Base-by-base conservation (phyloP, 2,797 vertebrate species). In the Sebastes baramenuke region DNA sequence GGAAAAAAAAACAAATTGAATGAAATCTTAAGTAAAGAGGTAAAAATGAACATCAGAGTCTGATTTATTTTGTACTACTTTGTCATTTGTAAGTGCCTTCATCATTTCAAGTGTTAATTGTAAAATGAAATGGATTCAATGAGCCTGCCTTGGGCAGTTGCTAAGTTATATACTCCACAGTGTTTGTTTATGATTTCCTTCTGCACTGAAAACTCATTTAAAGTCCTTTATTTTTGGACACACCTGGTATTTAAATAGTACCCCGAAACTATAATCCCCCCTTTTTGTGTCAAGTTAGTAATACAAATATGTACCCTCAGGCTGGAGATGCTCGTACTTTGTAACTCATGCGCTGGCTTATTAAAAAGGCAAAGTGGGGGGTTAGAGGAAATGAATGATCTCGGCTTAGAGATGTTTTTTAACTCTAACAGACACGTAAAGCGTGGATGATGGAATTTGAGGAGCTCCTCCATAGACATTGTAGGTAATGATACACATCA, bases 401-500 rank as follows among this genome's bases (percentile, higher is more conserved):
- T 67, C 27, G 62, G 62, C 79, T 75, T 22, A 25, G 69, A 84
- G 82, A 89, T 86, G 46, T 67, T 75, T 88, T 89, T 75, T 82
- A 75, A 78, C 55, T 87, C 66, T 77, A 89, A 76, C 75, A 84
- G 87, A 92, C 61, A 79, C 34, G 42, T 70, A 83, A 82, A 84
- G 84, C 14, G 7, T 69, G 75, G 81, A 85, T 91, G 87, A 89
- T 81, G 79, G 80, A 85, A 83, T 84, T 82, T 83, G 70, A 34
- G 70, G 49, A 82, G 81, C 87, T 79, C 64, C 65, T 67, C 69
- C 70, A 25, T 68, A 81, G 87, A 87, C 83, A 61, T 54, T 29
- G 77, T 62, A 71, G 81, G 79, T 91, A 89, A 92, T 90, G 90
- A 93, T 82, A 89, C 86, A 78, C 85, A 86, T 88, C 79, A 81